Evolutionary conservation across 2,888 invertebrate genomes (phyloP), one percentile per base, ranked within the genome.

Genomic region (Lepidocyrtinus sp.): DNA sequence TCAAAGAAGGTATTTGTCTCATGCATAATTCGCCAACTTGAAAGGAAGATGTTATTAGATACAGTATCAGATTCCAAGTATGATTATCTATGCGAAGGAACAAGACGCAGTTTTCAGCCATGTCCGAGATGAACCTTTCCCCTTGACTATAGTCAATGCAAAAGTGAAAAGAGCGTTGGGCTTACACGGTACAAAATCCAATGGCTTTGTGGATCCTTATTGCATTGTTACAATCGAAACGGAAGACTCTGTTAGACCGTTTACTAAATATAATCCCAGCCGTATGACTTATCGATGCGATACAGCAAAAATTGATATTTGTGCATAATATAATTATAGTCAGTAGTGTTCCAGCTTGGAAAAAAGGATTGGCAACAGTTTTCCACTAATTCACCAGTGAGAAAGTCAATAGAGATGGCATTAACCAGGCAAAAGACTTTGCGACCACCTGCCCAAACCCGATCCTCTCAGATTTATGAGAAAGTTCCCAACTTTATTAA

Each of bases 181-280:
- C 17, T 69, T 85, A 9, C 74, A 77, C 55, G 80, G 75, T 2
- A 46, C 79, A 2, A 62, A 67, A 55, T 65, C 62, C 7, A 71
- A 75, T 25, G 72, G 74, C 9, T 45, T 82, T 0, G 75, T 82
- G 0, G 82, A 81, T 68, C 69, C 86, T 1, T 86, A 86, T 46
- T 86, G 86, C 50, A 27, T 86, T 21, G 82, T 86, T 3, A 80
- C 83, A 27, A 77, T 86, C 61, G 84, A 85, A 71, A 81, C 81
- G 0, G 82, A 81, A 17, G 78, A 84, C 21, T 77, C 85, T 63
- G 85, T 85, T 59, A 78, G 81, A 19, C 24, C 25, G 9, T 1
- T 22, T 2, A 5, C 2, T 21, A 46, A 27, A 15, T 45, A 46
- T 63, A 22, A 63, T n/a, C 26, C n/a, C n/a, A n/a, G n/a, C n/a